These are phyloP conservation scores for Dioctria rufipes DNA, from an alignment of 2,888 invertebrate genomes.

Conservation along the genomic window DNA sequence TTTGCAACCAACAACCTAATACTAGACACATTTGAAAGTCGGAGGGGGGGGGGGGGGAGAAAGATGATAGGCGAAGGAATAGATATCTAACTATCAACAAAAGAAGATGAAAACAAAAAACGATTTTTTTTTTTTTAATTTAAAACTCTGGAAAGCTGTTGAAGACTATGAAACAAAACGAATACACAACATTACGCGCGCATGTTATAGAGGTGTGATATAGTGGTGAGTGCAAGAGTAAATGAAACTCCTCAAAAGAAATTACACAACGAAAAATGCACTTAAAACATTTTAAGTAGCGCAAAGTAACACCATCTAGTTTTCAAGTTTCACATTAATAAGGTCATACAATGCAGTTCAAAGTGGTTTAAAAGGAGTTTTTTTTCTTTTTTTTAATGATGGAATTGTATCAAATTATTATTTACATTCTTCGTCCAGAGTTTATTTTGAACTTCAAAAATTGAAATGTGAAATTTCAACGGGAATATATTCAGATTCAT, in stretches of 20 bases:
- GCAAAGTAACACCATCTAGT: slow-evolving; percentile 42
- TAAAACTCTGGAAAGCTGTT: slow-evolving; percentile 41
- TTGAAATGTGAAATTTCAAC: too few species aligned
- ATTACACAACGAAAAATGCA: slow-evolving; percentile 19
- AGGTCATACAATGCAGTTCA: slow-evolving; percentile 27
- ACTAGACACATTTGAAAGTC: neutral
- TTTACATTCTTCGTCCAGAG: too few species aligned
- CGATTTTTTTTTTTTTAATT: slow-evolving; percentile 31
- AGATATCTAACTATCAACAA: slow-evolving; percentile 21
- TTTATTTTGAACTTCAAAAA: too few species aligned
- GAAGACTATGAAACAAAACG: slow-evolving; percentile 33
- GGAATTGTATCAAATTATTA: slow-evolving; percentile 24
- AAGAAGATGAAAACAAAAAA: neutral
- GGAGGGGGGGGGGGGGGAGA: neutral
- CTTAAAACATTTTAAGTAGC: slow-evolving; percentile 21
- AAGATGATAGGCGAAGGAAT: neutral
- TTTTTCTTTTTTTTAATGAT: slow-evolving; percentile 2
- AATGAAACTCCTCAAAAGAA: neutral
- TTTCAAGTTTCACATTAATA: slow-evolving; percentile 46
- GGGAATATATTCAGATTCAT: too few species aligned
- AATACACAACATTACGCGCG: neutral
- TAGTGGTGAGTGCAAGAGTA: neutral
- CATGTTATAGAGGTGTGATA: neutral
- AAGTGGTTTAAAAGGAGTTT: slow-evolving; percentile 2
- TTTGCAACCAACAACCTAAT: too few species aligned